Conservation (phyloP, 2,797 vertebrate genomes). For the Heterohyrax brucei region DNA sequence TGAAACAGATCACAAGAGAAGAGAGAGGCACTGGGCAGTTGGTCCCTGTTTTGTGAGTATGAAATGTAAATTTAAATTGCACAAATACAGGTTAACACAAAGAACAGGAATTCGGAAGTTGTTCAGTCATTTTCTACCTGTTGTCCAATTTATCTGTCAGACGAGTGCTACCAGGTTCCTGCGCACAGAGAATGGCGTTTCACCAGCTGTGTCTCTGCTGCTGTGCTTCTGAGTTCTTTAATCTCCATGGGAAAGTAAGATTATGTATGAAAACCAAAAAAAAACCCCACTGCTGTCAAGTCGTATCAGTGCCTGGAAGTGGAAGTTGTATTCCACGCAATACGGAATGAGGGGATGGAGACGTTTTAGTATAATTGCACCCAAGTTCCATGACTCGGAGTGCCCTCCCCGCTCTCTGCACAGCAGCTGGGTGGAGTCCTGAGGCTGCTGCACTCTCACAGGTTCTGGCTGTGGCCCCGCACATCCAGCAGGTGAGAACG, state of each 20-base stretch:
- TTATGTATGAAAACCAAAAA: not conserved
- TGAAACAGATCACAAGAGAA: slow-evolving; percentile 61
- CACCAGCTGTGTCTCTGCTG: not conserved
- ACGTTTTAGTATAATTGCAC: slow-evolving; percentile 28
- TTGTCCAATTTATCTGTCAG: slow-evolving; percentile 77
- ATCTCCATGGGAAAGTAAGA: slow-evolving; percentile 56
- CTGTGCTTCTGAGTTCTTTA: slow-evolving; percentile 52
- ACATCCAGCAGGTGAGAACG: not conserved
- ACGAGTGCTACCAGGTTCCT: slow-evolving; percentile 38
- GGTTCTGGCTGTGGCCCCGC: not conserved
- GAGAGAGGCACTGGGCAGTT: slow-evolving; percentile 39
- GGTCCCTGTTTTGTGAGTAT: slow-evolving; percentile 42
- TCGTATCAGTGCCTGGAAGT: slow-evolving; percentile 54
- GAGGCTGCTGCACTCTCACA: not conserved
- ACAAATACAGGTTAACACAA: slow-evolving; percentile 60
- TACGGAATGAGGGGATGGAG: slow-evolving; percentile 49
- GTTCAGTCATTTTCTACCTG: slow-evolving; percentile 60
- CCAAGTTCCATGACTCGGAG: not conserved
- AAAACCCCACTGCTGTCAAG: too few species aligned
- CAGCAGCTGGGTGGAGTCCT: not conserved
- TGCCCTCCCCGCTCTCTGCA: not conserved
- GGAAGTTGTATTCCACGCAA: slow-evolving; percentile 16
- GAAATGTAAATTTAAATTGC: slow-evolving; percentile 77
- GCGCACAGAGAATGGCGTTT: not conserved
- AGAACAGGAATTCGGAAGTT: slow-evolving; percentile 65